Evolutionary conservation across 2,797 vertebrate species (phyloP).

Genomic region (Cuniculus paca): DNA sequence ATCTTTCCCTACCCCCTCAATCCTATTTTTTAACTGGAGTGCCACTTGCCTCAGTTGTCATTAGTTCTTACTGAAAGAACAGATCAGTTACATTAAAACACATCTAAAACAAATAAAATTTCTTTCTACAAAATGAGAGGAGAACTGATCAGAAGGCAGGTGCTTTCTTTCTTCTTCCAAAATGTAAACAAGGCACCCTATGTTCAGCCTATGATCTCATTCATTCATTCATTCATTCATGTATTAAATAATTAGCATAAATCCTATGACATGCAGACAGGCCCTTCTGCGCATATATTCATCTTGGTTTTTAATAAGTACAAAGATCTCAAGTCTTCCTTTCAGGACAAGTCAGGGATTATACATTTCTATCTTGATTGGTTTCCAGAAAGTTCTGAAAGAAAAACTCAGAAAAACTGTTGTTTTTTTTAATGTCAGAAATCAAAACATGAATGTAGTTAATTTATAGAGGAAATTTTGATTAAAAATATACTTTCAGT

Average conservation of each 20-base stretch:
- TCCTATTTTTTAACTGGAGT: neutral
- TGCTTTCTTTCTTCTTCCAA: neutral
- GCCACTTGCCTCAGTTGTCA: neutral
- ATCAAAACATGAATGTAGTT: slow-evolving; percentile 33
- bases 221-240: neutral
- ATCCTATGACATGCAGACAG: neutral
- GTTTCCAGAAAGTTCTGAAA: slow-evolving; percentile 1
- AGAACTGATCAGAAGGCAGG: neutral
- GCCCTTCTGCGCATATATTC: neutral
- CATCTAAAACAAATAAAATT: neutral
- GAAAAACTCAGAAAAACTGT: neutral
- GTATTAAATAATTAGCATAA: neutral
- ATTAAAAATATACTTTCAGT: neutral
- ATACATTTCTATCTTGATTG: neutral
- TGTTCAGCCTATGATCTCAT: neutral
- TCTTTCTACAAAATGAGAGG: neutral
- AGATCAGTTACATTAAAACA: neutral
- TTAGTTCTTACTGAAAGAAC: neutral
- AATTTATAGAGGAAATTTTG: slow-evolving; percentile 5
- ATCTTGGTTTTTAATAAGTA: neutral
- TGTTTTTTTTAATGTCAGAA: slow-evolving; percentile 19
- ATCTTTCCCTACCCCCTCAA: neutral
- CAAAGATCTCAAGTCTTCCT: neutral
- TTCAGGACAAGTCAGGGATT: neutral
- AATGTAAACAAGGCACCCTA: neutral